A percentile compares a stretch with the other conserved stretches of the same genome.
Conservation (phyloP, 23 tunicate genomes). For the Trididemnum miniatum region DNA sequence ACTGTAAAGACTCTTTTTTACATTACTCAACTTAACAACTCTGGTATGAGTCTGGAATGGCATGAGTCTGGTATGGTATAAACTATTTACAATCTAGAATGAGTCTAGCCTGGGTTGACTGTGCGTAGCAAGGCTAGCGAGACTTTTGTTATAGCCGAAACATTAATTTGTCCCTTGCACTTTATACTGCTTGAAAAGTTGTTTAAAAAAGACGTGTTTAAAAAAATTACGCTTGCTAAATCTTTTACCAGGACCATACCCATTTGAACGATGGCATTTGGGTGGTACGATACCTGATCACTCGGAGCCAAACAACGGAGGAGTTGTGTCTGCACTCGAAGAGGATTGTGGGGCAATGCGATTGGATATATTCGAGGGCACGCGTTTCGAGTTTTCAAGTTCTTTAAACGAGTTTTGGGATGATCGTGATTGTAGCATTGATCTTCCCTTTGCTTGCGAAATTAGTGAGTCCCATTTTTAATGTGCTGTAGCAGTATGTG, state of each 20-base stretch:
- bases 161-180: too few species aligned
- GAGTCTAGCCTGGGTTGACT: too few species aligned
- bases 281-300: slow-evolving; percentile 42
- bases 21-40: too few species aligned
- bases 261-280: slow-evolving; percentile 72
- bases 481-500: background rate
- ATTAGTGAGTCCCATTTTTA: slow-evolving; percentile 51
- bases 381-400: background rate
- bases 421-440: slow-evolving; percentile 45
- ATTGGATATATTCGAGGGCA: slow-evolving; percentile 7
- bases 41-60: too few species aligned
- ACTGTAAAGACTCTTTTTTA: too few species aligned
- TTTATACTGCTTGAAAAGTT: too few species aligned
- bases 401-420: slow-evolving; percentile 46
- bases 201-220: too few species aligned
- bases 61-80: too few species aligned
- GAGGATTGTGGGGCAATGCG: slow-evolving; percentile 50
- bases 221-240: too few species aligned
- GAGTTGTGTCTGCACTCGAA: background rate
- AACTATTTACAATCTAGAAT: too few species aligned
- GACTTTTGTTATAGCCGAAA: too few species aligned
- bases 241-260: slow-evolving; percentile 65
- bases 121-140: too few species aligned
- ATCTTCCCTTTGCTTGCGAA: slow-evolving; percentile 58
- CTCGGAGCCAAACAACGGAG: slow-evolving; percentile 61